Conservation (phyloP, 2,888 invertebrate genomes). For the Cheilosia urbana region DNA sequence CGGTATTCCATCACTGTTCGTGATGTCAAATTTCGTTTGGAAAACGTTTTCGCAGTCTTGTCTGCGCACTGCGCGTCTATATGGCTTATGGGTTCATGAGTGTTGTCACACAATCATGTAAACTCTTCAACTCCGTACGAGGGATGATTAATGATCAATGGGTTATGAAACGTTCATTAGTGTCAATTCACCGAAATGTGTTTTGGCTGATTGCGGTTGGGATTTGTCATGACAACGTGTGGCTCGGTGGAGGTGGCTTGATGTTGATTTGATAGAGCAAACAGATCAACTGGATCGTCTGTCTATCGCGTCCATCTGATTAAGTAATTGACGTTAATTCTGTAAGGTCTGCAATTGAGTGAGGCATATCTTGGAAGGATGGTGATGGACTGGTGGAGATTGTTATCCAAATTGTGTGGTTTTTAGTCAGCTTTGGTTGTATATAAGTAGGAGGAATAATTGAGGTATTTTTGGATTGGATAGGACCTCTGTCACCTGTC, state of each 20-base stretch:
- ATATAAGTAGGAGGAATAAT: no score
- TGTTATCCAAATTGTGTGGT: no score
- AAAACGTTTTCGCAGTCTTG: slow-evolving; percentile 31
- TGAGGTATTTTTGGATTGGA: no score
- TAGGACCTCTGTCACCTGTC: no score
- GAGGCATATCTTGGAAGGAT: background rate
- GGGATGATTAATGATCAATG: slow-evolving; percentile 73
- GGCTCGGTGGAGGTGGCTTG: slow-evolving; percentile 13
- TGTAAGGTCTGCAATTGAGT: background rate
- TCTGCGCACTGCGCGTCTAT: background rate
- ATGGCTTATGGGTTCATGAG: slow-evolving; percentile 64
- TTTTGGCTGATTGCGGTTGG: slow-evolving; percentile 19
- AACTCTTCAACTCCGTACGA: slow-evolving; percentile 51
- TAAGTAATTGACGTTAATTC: slow-evolving; percentile 43
- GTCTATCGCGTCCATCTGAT: slow-evolving; percentile 21
- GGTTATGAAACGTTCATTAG: slow-evolving; percentile 71
- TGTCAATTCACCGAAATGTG: slow-evolving; percentile 71
- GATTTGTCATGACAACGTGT: slow-evolving; percentile 56
- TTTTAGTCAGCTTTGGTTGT: no score
- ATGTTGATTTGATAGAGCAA: slow-evolving; percentile 33
- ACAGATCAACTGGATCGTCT: slow-evolving; percentile 29
- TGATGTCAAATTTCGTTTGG: slow-evolving; percentile 56
- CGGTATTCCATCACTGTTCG: slow-evolving; percentile 52
- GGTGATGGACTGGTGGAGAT: slow-evolving; percentile 16
- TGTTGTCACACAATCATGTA: slow-evolving; percentile 74